Conservation (phyloP, 2,113 vertebrate genomes). For the Cyanoramphus novaezelandiae region DNA sequence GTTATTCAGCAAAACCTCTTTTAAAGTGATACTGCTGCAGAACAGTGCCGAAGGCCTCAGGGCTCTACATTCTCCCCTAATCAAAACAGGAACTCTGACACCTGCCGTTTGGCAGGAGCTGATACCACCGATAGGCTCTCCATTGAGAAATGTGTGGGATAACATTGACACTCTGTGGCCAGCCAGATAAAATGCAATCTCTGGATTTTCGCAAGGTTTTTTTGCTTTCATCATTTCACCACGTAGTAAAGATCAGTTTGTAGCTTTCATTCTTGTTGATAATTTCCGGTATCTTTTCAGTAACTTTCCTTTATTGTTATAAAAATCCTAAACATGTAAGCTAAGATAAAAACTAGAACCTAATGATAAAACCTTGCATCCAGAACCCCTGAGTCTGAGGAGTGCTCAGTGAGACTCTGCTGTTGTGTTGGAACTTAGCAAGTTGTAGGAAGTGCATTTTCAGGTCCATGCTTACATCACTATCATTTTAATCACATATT, state of each 20-base stretch:
- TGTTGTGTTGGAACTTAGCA: background rate
- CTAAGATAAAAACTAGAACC: background rate
- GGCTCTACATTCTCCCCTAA: background rate
- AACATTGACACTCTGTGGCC: slow-evolving; percentile 61
- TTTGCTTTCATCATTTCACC: background rate
- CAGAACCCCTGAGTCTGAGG: background rate
- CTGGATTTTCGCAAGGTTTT: background rate
- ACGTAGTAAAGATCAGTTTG: background rate
- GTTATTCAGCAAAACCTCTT: background rate
- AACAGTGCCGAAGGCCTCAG: background rate
- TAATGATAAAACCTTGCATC: background rate
- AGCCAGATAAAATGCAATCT: background rate
- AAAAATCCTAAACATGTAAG: background rate
- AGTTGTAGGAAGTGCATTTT: background rate
- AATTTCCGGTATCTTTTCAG: background rate
- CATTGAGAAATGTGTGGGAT: background rate
- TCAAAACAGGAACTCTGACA: background rate
- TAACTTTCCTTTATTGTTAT: background rate
- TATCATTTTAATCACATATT: background rate
- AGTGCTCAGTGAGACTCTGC: background rate
- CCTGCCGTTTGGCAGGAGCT: background rate
- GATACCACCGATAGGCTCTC: fast-evolving
- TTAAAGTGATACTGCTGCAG: background rate
- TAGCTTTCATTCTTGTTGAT: background rate
- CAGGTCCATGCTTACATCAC: background rate